Conservation (phyloP, 2,888 invertebrate genomes). For the Perizoma flavofasciatum region DNA sequence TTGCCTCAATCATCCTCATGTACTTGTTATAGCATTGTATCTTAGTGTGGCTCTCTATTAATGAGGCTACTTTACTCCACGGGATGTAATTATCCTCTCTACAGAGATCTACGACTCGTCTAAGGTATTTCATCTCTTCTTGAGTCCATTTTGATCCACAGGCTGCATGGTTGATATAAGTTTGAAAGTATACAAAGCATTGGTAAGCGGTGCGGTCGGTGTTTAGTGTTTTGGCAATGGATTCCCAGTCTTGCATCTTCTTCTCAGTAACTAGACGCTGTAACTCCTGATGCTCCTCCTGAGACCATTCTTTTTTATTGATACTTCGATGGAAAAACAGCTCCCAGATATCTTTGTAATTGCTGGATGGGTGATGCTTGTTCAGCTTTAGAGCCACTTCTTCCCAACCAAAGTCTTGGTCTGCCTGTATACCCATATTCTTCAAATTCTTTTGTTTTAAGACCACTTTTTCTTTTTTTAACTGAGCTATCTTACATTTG, state of each 20-base stretch:
- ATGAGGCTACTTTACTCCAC: constrained; percentile 87
- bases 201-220: constrained; percentile 87
- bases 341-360: constrained; percentile 89
- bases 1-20: constrained; percentile 62
- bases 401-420: constrained; percentile 84
- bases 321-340: constrained; percentile 87
- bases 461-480: constrained; percentile 47
- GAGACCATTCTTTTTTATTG: constrained; percentile 75
- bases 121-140: constrained; percentile 87
- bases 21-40: constrained; percentile 87
- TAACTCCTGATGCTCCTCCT: constrained; percentile 55
- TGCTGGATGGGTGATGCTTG: constrained; percentile 84
- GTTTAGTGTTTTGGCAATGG: constrained; percentile 82
- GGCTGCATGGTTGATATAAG: constrained; percentile 64
- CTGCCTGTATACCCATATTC: constrained; percentile 60
- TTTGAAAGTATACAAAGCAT: constrained; percentile 87
- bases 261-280: constrained; percentile 57
- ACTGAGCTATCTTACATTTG: constrained; percentile 40
- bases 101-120: constrained; percentile 85
- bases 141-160: constrained; percentile 84
- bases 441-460: constrained; percentile 50
- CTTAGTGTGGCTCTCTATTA: constrained; percentile 86
- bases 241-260: constrained; percentile 86
- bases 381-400: constrained; percentile 73
- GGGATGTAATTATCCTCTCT: constrained; percentile 87